phyloP scores from a whole-genome alignment of 2,113 vertebrate species.

The Leucopsar rothschildi region DNA sequence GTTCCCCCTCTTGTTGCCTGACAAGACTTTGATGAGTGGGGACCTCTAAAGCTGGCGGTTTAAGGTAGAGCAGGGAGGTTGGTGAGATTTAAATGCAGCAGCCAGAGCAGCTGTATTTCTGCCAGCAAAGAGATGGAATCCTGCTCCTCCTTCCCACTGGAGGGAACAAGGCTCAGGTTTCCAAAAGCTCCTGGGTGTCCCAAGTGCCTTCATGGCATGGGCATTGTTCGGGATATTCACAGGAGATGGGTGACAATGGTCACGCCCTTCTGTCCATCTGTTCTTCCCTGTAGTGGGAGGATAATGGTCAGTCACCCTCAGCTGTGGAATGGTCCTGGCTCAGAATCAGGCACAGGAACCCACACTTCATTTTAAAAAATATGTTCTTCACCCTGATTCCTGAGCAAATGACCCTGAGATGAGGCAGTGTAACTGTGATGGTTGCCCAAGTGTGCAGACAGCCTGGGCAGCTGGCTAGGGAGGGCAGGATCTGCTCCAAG shows the following conservation, averaged over 20 bases:
- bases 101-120: not conserved
- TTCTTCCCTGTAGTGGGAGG: fast-evolving
- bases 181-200: not conserved
- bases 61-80: conserved; percentile 42
- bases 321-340: fast-evolving
- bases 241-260: fast-evolving
- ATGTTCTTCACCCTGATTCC: not conserved
- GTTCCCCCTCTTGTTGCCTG: conserved; percentile 65
- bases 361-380: not conserved
- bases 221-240: not conserved
- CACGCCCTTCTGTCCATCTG: fast-evolving
- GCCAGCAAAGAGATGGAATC: not conserved
- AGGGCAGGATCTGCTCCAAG: not conserved
- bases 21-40: conserved; percentile 73
- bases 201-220: fast-evolving
- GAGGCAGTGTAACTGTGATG: not conserved
- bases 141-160: not conserved
- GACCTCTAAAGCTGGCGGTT: conserved; percentile 57
- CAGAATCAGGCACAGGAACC: fast-evolving
- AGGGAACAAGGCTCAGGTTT: not conserved
- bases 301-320: fast-evolving
- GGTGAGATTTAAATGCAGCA: not conserved
- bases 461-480: not conserved
- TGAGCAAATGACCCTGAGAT: not conserved
- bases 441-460: fast-evolving